phyloP scores from a whole-genome alignment of 2,113 vertebrate genomes.

The Synodontis membranacea region DNA sequence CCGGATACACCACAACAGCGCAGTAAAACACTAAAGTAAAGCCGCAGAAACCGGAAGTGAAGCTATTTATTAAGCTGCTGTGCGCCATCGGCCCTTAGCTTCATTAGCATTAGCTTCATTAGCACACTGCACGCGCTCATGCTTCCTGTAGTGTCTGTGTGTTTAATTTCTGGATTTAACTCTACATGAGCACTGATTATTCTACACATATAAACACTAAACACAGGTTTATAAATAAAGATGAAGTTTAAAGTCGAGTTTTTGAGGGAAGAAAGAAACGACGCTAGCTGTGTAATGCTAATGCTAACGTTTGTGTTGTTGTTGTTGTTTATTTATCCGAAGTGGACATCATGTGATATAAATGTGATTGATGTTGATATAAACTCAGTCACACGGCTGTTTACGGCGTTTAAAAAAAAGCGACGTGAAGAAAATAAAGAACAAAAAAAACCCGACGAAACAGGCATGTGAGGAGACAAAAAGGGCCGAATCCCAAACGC shows the following conservation, averaged over 20 bases:
- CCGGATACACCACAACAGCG: background rate
- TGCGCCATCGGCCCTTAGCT: background rate
- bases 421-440: background rate
- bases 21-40: background rate
- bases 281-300: background rate
- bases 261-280: too few species aligned
- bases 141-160: too few species aligned
- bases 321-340: background rate
- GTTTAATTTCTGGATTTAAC: background rate
- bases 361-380: background rate
- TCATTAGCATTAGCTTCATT: background rate
- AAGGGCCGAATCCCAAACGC: background rate
- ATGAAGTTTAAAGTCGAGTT: background rate
- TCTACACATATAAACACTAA: background rate
- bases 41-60: background rate
- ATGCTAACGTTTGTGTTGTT: background rate
- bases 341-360: background rate
- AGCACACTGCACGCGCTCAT: too few species aligned
- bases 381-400: background rate
- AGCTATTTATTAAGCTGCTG: background rate
- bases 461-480: slow-evolving; percentile 2
- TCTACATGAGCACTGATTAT: background rate
- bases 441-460: slow-evolving; percentile 8
- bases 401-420: background rate
- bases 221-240: background rate